A percentile compares a stretch with the other conserved stretches of the same genome.
Conservation (phyloP, 2,113 vertebrate genomes). For the Xiphias gladius region DNA sequence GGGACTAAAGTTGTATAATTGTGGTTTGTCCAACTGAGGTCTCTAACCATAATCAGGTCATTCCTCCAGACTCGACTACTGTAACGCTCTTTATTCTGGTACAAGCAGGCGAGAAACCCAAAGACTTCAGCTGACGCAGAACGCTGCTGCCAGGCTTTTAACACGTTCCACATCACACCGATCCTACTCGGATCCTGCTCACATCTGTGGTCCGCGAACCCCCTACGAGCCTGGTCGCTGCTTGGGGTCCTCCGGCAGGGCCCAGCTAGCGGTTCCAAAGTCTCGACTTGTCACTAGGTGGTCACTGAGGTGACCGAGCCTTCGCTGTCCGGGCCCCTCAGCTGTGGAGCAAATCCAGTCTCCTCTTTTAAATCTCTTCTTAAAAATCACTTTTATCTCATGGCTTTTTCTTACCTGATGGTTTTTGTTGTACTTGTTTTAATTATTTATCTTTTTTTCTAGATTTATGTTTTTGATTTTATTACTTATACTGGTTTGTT, state of each 20-base stretch:
- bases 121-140: no score
- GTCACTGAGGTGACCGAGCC: no score
- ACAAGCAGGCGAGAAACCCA: no score
- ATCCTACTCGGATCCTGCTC: no score
- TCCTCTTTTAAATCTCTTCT: not conserved
- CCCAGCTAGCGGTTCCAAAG: no score
- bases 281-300: no score
- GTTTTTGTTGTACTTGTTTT: no score
- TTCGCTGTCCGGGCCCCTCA: not conserved
- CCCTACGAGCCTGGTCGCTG: not conserved
- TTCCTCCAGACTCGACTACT: not conserved
- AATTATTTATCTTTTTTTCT: not conserved
- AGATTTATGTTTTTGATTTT: not conserved
- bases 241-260: not conserved
- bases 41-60: not conserved
- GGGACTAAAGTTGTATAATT: not conserved
- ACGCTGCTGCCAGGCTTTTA: no score
- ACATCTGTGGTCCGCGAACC: not conserved
- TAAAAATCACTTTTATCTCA: not conserved
- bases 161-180: no score
- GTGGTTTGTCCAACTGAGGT: not conserved
- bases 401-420: no score
- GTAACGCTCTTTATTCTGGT: not conserved
- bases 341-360: not conserved
- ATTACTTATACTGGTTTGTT: not conserved